These are phyloP conservation scores for Eidolon helvum DNA, from an alignment of 2,113 vertebrate genomes.

Conservation along the genomic window DNA sequence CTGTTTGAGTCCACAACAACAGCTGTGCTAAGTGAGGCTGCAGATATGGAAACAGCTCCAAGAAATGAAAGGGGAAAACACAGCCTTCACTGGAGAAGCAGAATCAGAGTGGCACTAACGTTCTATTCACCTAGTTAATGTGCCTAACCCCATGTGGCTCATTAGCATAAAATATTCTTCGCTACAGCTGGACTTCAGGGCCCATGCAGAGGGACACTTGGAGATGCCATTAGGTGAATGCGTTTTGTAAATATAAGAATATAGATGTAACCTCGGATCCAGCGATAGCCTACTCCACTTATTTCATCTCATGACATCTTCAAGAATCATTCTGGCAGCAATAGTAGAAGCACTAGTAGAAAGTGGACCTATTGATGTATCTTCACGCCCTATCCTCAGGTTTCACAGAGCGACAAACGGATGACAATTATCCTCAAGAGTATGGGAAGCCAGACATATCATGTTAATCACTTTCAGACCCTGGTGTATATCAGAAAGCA, in stretches of 20 bases:
- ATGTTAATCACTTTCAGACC: not conserved
- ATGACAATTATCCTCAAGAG: not conserved
- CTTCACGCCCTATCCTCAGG: not conserved
- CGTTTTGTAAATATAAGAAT: not conserved
- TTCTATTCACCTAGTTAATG: not conserved
- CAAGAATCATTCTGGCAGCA: not conserved
- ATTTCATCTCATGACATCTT: not conserved
- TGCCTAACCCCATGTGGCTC: not conserved
- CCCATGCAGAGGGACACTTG: not conserved
- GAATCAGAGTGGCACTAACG: not conserved
- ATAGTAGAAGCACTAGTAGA: not conserved
- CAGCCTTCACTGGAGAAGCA: not conserved
- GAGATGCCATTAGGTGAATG: not conserved
- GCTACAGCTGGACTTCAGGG: not conserved
- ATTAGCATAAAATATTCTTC: not conserved
- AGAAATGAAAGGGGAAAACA: not conserved
- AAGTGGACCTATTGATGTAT: not conserved
- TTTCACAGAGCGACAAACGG: not conserved
- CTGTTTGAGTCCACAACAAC: not conserved
- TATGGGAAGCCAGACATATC: not conserved
- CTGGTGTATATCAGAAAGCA: not conserved
- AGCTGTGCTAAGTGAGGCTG: not conserved
- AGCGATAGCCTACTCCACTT: not conserved
- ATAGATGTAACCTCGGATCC: not conserved
- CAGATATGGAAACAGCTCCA: not conserved